A percentile compares a stretch with the other conserved stretches of the same genome.
Evolutionary conservation across 2,113 vertebrate species (phyloP).

Genomic region (western clawed frog (Xenopus tropicalis)): DNA sequence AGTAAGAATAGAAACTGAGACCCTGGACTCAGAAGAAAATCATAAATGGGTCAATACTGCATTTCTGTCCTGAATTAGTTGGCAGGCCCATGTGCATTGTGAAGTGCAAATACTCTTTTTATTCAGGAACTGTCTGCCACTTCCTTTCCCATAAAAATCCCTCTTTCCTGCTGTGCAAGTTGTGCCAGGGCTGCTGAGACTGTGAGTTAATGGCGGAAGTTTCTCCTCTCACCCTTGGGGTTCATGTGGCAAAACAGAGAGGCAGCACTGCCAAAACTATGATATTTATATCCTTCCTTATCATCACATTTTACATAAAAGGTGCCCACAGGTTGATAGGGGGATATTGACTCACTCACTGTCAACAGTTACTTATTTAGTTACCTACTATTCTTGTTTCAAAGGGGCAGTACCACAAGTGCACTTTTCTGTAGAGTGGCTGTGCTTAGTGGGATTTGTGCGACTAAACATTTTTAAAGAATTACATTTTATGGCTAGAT

Average conservation of each 20-base stretch:
- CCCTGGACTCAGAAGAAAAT: too few species aligned
- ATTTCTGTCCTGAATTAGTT: neutral
- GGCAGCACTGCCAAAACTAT: neutral
- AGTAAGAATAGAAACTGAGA: too few species aligned
- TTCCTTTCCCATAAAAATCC: constrained; percentile 8
- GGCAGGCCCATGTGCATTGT: neutral
- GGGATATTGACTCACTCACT: neutral
- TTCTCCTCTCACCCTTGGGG: neutral
- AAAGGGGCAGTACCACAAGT: too few species aligned
- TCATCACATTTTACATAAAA: neutral
- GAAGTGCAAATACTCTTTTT: neutral
- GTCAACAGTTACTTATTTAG: neutral
- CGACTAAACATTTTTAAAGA: too few species aligned
- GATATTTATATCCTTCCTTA: constrained; percentile 1
- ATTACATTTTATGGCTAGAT: too few species aligned
- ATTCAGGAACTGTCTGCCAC: neutral
- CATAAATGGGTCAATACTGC: neutral
- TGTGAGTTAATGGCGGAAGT: constrained; percentile 3
- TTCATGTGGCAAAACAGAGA: neutral
- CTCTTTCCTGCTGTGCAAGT: neutral
- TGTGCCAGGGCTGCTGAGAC: neutral
- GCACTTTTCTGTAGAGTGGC: too few species aligned
- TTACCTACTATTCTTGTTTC: too few species aligned
- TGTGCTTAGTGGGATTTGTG: neutral
- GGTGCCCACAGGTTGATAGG: neutral